Evolutionary conservation across 2,797 vertebrate genomes (phyloP), one percentile per base, ranked within the genome.

Genomic region (Emys orbicularis): DNA sequence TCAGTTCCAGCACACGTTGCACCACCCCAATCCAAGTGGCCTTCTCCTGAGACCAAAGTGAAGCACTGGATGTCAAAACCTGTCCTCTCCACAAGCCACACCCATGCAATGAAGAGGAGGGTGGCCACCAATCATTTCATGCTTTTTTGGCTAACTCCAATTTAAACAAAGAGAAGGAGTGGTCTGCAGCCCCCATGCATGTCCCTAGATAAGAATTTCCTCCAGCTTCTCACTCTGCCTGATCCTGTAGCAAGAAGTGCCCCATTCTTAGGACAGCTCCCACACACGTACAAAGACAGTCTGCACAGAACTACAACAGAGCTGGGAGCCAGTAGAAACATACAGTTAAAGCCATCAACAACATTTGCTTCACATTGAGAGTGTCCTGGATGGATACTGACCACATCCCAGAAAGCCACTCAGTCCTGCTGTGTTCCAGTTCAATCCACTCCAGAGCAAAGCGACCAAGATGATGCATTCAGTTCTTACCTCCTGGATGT

Each of bases 401-500:
- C 34, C 88, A 53, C 50, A 5, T 37, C 53, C 50, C 50, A 88
- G 8, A 81, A 56, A 0, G 7, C 15, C 12, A 77, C 29, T 6
- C 12, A n/a, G 21, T 53, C 88, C 86, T n/a, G 84, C 50, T 1
- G 21, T 0, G 5, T 68, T 86, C 59, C 56, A 74, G 61, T 5
- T 65, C 4, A 74, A 47, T 15, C 27, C 31, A 88, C 50, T 34
- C 44, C 61, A 90, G 89, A 91, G 59, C 50, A 3, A 90, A 82
- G 49, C 41, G 86, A n/a, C 12, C 23, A n/a, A 65, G 80, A 10
- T 49, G 81, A n/a, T 27, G 74, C 21, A 37, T 34, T 83, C 59
- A 79, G 15, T 82, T 23, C 97, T 98, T 98, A 99, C 99, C 99
- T 99, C 98, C 81, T 99, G 95, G 79, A 99, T 97, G 92, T 99